Evolutionary conservation across 2,888 invertebrate genomes (phyloP).

Genomic region (Phortica okadai): DNA sequence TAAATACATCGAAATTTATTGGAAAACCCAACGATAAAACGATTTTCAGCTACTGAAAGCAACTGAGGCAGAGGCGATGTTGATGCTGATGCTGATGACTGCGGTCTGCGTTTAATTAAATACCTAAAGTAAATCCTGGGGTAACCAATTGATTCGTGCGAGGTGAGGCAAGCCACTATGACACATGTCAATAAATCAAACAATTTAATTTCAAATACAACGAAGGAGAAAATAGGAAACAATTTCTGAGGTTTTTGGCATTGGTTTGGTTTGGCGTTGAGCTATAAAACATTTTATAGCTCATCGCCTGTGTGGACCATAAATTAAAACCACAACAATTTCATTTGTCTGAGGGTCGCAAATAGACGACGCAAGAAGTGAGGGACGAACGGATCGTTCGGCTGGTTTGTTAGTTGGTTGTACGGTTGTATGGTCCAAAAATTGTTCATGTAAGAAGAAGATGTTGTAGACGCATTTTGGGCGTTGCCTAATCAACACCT

Average conservation of each 20-base stretch:
- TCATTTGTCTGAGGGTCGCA: not conserved
- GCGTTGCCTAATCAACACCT: constrained; percentile 33
- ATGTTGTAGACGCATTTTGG: not conserved
- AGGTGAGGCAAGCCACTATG: constrained; percentile 11
- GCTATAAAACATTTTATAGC: constrained; percentile 70
- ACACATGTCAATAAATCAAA: constrained; percentile 62
- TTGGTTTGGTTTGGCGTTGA: constrained; percentile 49
- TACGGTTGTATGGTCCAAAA: not conserved
- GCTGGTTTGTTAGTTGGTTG: not conserved
- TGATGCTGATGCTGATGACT: not conserved
- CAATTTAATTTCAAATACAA: constrained; percentile 63
- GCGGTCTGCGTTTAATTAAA: constrained; percentile 8
- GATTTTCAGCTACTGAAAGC: constrained; percentile 3
- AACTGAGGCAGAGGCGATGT: not conserved
- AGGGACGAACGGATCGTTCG: not conserved
- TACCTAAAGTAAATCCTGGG: constrained; percentile 8
- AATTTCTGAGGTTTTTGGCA: constrained; percentile 14
- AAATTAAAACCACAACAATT: constrained; percentile 30
- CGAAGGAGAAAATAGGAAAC: not conserved
- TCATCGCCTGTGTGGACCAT: constrained; percentile 6
- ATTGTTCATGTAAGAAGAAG: not conserved
- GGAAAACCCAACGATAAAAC: not conserved
- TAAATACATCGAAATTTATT: not conserved
- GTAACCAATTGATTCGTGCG: not conserved
- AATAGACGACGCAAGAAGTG: not conserved